phyloP scores from a whole-genome alignment of 1,140 invertebrate genomes.

The Ceratoteleas bidentatus region DNA sequence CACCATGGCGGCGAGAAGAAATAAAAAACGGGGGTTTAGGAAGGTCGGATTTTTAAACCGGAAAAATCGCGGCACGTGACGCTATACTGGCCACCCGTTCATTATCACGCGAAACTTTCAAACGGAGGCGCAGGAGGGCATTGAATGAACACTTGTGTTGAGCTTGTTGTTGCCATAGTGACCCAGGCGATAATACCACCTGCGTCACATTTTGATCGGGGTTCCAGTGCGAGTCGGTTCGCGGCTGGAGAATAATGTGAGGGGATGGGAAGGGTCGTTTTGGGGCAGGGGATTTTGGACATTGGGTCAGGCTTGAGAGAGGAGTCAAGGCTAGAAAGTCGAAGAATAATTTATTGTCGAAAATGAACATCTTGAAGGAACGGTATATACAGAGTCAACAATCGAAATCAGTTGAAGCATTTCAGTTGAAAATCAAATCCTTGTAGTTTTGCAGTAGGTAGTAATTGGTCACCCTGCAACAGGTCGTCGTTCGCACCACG shows the following conservation, averaged over 20 bases:
- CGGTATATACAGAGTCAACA: not conserved
- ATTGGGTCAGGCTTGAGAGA: not conserved
- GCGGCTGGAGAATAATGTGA: too few species aligned
- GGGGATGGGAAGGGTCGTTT: too few species aligned
- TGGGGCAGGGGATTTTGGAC: too few species aligned
- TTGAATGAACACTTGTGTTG: conserved; percentile 33
- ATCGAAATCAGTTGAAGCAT: not conserved
- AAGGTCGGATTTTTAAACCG: not conserved
- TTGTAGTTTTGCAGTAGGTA: conserved; percentile 96
- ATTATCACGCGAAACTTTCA: conserved; percentile 30
- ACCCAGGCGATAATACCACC: conserved; percentile 4
- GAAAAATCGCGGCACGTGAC: not conserved
- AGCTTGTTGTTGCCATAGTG: conserved; percentile 24
- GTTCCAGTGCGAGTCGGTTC: not conserved
- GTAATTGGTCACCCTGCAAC: conserved; percentile 94
- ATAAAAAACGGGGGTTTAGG: not conserved
- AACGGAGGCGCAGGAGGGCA: conserved; percentile 18
- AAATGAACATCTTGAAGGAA: not conserved
- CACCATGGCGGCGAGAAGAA: too few species aligned
- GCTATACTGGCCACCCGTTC: not conserved
- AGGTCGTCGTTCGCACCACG: conserved; percentile 97
- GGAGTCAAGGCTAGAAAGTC: conserved; percentile 17
- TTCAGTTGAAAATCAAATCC: conserved; percentile 95
- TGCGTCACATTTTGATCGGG: conserved; percentile 11
- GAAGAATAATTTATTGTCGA: conserved; percentile 7